Evolutionary conservation across 2,797 vertebrate genomes (phyloP).

Genomic region (Apogon hyalosoma): DNA sequence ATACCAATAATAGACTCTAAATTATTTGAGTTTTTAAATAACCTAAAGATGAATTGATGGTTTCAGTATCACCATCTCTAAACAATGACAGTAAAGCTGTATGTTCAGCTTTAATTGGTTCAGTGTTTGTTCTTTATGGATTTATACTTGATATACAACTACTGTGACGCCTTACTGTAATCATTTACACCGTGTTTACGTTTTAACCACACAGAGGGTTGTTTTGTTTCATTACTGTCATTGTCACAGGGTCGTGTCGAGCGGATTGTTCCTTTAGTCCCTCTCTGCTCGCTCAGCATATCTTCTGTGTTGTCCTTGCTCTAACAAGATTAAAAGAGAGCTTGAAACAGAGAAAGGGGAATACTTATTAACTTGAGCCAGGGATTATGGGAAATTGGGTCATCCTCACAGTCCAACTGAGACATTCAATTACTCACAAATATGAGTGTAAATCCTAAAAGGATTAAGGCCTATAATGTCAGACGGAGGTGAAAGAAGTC

Average conservation of each 20-base stretch:
- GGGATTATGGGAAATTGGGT: constrained; percentile 84
- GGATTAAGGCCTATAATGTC: constrained; percentile 66
- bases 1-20: too few relatives aligned
- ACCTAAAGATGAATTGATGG: too few relatives aligned
- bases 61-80: too few relatives aligned
- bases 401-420: constrained; percentile 55
- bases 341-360: constrained; percentile 32
- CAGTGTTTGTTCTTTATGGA: too few relatives aligned
- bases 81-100: too few relatives aligned
- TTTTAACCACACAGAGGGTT: too few relatives aligned
- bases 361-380: constrained; percentile 77
- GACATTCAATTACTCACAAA: constrained; percentile 36
- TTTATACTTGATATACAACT: too few relatives aligned
- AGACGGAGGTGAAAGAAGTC: constrained; percentile 49
- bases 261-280: constrained; percentile 63
- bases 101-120: too few relatives aligned
- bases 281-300: constrained; percentile 72
- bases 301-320: constrained; percentile 67
- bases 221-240: not conserved
- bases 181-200: too few relatives aligned
- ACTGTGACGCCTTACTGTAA: too few relatives aligned
- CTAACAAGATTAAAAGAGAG: constrained; percentile 80
- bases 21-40: too few relatives aligned
- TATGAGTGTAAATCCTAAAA: constrained; percentile 65
- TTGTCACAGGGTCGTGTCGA: constrained; percentile 17